Base-by-base conservation (phyloP, 2,888 invertebrate species). In the Epinotia ramella region DNA sequence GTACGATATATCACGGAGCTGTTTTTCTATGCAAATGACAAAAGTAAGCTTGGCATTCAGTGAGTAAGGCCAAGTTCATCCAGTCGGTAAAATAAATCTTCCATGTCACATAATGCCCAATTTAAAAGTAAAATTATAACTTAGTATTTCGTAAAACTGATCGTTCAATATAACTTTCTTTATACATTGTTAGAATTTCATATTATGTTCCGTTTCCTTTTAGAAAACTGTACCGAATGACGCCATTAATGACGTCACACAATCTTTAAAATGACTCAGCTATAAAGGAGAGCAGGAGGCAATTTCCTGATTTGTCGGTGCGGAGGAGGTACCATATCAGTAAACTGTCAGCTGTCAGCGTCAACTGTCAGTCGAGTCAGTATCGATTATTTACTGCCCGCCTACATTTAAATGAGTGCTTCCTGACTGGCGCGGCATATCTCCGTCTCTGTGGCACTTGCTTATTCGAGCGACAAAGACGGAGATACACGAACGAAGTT, bases 41-140 rank as follows among this genome's bases (percentile, higher is more conserved):
- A 74, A 76, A 81, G 83, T 83, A 84, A 84, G 84, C 80, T 83
- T 86, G 86, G 84, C 85, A 87, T 86, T 88, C 80, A 79, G 75
- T 73, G 75, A 82, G 77, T 81, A 88, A 89, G 90, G 91, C 88
- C 82, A 78, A 84, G 78, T 84, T 81, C 85, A 82, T 85, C 80
- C 81, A 81, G 78, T 78, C 81, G 83, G 81, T 83, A 82, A 82
- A 84, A 88, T 87, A 86, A 85, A 87, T 87, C 83, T 81, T 76
- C 79, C 79, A 81, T 79, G 82, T 82, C 79, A 81, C 78, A 77
- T 75, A 78, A 20, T 20, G 20, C 79, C 78, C 79, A 80, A 77
- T 82, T 86, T 85, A 84, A 81, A 85, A 85, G 87, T 88, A 78
- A 78, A 70, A 73, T 82, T 82, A 84, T 33, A 70, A 74, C 57